Evolutionary conservation across 2,113 vertebrate species (phyloP).

Genomic region (Mellivora capensis): DNA sequence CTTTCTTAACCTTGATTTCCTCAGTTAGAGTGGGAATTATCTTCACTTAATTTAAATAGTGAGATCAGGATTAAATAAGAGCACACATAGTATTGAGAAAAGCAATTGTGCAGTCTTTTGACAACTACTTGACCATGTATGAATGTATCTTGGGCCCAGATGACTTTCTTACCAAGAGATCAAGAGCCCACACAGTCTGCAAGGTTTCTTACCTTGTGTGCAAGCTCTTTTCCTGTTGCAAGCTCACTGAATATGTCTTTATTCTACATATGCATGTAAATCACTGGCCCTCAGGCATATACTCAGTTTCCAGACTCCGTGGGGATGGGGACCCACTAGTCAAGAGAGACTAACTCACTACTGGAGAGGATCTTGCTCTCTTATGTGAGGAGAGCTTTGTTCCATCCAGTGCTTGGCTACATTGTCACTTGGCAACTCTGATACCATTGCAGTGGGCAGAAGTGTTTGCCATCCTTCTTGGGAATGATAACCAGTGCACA

Average conservation of each 20-base stretch:
- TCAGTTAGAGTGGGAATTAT: not conserved
- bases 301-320: not conserved
- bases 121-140: not conserved
- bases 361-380: not conserved
- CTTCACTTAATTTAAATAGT: not conserved
- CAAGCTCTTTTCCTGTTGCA: not conserved
- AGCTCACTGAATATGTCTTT: not conserved
- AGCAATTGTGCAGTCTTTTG: not conserved
- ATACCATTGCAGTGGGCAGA: not conserved
- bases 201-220: not conserved
- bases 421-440: not conserved
- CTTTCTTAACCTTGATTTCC: not conserved
- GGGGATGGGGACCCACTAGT: not conserved
- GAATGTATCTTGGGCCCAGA: not conserved
- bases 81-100: not conserved
- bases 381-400: not conserved
- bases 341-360: not conserved
- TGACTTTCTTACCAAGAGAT: not conserved
- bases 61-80: not conserved
- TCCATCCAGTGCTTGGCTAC: not conserved
- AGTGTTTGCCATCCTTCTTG: not conserved
- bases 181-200: not conserved
- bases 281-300: not conserved
- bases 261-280: not conserved
- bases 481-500: not conserved